phyloP scores from a whole-genome alignment of 2,797 vertebrate genomes.

The Mionectes olivaceus region DNA sequence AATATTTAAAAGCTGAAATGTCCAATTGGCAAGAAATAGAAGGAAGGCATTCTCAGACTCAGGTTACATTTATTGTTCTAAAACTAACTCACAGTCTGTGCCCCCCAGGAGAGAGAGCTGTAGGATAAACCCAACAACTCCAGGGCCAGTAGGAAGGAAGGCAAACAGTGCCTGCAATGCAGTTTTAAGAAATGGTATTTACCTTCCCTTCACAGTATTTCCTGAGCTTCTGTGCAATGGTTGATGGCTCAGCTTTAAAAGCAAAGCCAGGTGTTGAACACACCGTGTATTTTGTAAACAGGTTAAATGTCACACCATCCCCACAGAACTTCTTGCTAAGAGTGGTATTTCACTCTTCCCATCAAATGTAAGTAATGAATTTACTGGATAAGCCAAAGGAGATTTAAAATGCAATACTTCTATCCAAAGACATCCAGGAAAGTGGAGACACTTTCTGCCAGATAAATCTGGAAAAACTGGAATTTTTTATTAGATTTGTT shows the following conservation, averaged over 20 bases:
- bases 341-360: background rate
- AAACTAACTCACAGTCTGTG: background rate
- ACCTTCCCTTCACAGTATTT: background rate
- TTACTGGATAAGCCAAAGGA: background rate
- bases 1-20: background rate
- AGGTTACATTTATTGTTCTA: background rate
- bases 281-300: background rate
- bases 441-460: background rate
- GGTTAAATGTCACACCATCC: background rate
- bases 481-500: background rate
- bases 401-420: background rate
- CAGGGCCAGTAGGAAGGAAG: background rate
- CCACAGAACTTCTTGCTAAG: background rate
- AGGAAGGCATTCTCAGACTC: background rate
- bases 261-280: background rate
- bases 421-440: background rate
- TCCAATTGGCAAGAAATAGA: background rate
- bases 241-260: background rate
- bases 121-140: constrained; percentile 1
- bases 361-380: background rate
- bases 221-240: background rate
- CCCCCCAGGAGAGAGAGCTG: background rate
- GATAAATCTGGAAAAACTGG: background rate
- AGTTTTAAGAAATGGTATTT: background rate
- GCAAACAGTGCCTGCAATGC: background rate